Evolutionary conservation across 2,888 invertebrate genomes (phyloP), one percentile per base, ranked within the genome.

Genomic region (Andrena dorsata): DNA sequence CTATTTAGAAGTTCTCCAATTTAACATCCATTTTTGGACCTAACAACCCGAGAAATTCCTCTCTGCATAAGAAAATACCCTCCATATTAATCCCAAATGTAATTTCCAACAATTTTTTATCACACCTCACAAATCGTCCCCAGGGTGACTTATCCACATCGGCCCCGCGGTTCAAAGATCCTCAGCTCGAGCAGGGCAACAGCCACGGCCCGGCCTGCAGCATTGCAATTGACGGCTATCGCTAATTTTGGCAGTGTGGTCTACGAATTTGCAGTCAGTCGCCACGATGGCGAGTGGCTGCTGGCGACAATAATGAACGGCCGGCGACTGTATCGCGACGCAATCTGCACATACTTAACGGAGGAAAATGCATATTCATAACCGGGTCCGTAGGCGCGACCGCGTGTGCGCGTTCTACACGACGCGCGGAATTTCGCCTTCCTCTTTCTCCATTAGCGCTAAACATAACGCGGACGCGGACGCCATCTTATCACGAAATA

Each of bases 301-400:
- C 91, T 88, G 86, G 90, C 92, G 92, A 93, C 93, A 92, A 93
- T 93, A 93, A 93, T 92, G 93, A 93, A 93, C 93, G 93, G 90
- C 90, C 90, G 85, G 76, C 90, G 89, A 90, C 91, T 92, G 91
- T 93, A 93, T 93, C 93, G 92, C 93, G 91, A 91, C 92, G 92
- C 93, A 93, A 93, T 93, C 93, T 92, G 92, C 92, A 91, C 93
- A 92, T 93, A 93, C 93, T 93, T 93, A 93, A 92, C 92, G 90
- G 90, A 89, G 91, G 90, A 92, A 92, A 91, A 92, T 94, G 92
- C 93, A 94, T 94, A 94, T 94, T 94, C 93, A 93, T 93, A 93
- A 87, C 87, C 89, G 89, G 88, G 84, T 80, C 82, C 83, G 41
- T 41, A 41, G 88, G 88, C 91, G 90, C 89, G 89, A 89, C 80